Evolutionary conservation across 2,113 vertebrate species (phyloP).

Genomic region (Pelvicachromis taeniatus): DNA sequence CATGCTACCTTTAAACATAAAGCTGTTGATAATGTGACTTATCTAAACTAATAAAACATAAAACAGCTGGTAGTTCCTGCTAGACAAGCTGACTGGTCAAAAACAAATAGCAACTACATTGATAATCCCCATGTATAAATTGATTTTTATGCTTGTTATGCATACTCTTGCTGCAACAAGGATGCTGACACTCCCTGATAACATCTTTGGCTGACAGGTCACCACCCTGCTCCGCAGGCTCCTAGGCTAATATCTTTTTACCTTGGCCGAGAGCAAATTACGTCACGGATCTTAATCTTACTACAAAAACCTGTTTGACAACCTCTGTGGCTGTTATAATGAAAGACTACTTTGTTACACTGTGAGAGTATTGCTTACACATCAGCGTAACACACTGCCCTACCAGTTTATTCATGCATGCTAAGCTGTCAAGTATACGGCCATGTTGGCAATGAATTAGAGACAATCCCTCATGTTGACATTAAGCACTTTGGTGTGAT

Average conservation of each 20-base stretch:
- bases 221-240: not conserved
- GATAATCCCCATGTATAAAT: not conserved
- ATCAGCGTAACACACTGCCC: not conserved
- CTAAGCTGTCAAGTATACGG: not conserved
- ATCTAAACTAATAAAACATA: constrained; percentile 8
- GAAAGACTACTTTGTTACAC: not conserved
- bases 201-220: not conserved
- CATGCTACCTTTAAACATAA: not conserved
- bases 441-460: not conserved
- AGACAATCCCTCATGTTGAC: not conserved
- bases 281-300: constrained; percentile 1
- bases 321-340: not conserved
- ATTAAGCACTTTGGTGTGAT: not conserved
- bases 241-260: not conserved
- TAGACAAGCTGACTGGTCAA: not conserved
- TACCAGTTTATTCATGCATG: not conserved
- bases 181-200: not conserved
- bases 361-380: not conserved
- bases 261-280: not conserved
- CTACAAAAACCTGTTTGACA: not conserved
- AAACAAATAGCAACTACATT: not conserved
- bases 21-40: not conserved
- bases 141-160: not conserved
- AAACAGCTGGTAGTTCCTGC: not conserved
- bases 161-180: not conserved